phyloP scores from a whole-genome alignment of 2,888 invertebrate species.

The Pseudococcus viburni region DNA sequence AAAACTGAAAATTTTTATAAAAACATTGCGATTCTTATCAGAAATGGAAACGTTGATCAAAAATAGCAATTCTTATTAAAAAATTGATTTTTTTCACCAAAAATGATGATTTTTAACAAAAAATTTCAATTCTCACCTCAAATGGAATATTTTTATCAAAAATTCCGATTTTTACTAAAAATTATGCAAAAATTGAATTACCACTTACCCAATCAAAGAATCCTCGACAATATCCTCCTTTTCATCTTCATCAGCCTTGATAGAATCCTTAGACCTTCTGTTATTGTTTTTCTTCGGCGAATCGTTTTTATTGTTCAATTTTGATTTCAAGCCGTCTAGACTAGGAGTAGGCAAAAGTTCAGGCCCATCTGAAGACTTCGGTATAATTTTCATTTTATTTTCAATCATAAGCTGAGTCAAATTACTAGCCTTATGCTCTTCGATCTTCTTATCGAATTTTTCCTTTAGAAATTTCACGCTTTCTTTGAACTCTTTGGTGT shows the following conservation, averaged over 20 bases:
- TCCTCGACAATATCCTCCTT: slow-evolving; percentile 51
- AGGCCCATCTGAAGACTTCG: slow-evolving; percentile 57
- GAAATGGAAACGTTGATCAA: too few relatives aligned
- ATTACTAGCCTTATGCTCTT: slow-evolving; percentile 51
- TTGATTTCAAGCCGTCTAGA: slow-evolving; percentile 53
- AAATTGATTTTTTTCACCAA: too few relatives aligned
- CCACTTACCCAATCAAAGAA: slow-evolving; percentile 54
- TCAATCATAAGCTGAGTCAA: slow-evolving; percentile 58
- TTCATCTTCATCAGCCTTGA: slow-evolving; percentile 6
- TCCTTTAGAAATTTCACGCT: slow-evolving; percentile 58
- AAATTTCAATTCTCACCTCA: too few relatives aligned
- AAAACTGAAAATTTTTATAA: too few relatives aligned
- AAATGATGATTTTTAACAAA: too few relatives aligned
- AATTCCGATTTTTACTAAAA: too few relatives aligned
- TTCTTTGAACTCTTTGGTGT: slow-evolving; percentile 63
- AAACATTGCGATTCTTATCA: too few relatives aligned
- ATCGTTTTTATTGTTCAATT: slow-evolving; percentile 37
- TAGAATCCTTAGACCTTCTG: slow-evolving; percentile 20
- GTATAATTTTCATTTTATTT: slow-evolving; percentile 60
- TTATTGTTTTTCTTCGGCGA: slow-evolving; percentile 7
- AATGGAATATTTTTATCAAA: too few relatives aligned
- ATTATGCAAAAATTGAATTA: background rate
- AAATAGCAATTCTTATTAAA: too few relatives aligned
- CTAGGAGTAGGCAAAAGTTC: slow-evolving; percentile 62
- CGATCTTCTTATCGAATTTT: slow-evolving; percentile 64